These are phyloP conservation scores for Cydia pomonella DNA, from an alignment of 1,140 invertebrate genomes.

Conservation along the genomic window DNA sequence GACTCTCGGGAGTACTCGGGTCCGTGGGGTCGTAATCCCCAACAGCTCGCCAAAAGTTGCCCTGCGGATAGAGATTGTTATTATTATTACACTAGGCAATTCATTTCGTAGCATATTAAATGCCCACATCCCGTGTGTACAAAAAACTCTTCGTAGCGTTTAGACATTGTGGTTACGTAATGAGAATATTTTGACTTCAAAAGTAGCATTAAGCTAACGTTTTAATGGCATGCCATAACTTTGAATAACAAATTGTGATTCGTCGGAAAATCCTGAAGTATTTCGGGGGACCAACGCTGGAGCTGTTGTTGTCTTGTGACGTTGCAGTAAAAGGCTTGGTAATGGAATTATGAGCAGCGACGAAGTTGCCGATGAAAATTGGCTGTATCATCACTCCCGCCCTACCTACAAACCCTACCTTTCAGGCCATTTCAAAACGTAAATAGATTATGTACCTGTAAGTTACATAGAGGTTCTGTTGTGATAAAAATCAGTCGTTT, in stretches of 20 bases:
- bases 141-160: too few species aligned
- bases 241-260: slow-evolving; percentile 5
- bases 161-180: not conserved
- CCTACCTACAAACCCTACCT: not conserved
- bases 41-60: too few species aligned
- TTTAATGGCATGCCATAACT: not conserved
- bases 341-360: slow-evolving; percentile 26
- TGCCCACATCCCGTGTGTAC: too few species aligned
- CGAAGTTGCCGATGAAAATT: not conserved
- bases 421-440: not conserved
- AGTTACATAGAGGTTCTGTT: not conserved
- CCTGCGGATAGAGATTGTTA: too few species aligned
- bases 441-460: not conserved
- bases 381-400: not conserved
- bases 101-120: too few species aligned
- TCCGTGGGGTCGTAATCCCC: too few species aligned
- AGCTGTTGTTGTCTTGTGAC: slow-evolving; percentile 17
- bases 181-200: not conserved
- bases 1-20: too few species aligned
- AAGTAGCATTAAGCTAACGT: not conserved
- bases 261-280: not conserved
- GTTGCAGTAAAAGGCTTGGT: slow-evolving; percentile 17
- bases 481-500: not conserved
- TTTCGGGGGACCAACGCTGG: not conserved
- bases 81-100: too few species aligned